Evolutionary conservation across 2,888 invertebrate species (phyloP), one percentile per base, ranked within the genome.

Genomic region (Argynnis bischoffii): DNA sequence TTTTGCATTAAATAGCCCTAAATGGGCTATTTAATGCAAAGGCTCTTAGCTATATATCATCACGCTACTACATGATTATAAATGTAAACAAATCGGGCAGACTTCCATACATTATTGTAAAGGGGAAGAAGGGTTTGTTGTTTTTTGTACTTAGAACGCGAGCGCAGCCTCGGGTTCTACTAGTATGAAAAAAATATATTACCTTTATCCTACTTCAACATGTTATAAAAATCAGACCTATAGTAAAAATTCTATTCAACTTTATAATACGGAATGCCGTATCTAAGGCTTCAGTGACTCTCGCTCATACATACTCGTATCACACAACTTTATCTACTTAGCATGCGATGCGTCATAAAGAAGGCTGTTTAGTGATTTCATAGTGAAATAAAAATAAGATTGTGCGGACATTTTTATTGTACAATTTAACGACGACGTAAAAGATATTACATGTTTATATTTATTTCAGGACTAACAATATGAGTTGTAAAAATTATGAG

Each of bases 321-420:
- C 72, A 26, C 64, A 67, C 67, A n/a, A 51, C 51, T 16, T 31
- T 67, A 57, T 63, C 64, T 65, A 72, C 74, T 77, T 81, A 81
- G 80, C 83, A 82, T 79, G 77, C 79, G 77, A 74, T 72, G 74
- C 72, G 72, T 75, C 74, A 73, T 79, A 79, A 83, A 81, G 70
- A 68, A 56, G 68, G 70, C 75, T 79, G 80, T 79, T 80, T 80
- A 83, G 82, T 79, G 79, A 80, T 82, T 83, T 81, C 78, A 79
- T 78, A 78, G 79, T 75, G 74, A 74, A 76, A 84, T 84, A 84
- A 85, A 85, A 81, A 31, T 69, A 61, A 72, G 71, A 74, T 72
- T 72, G 71, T 63, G 71, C 67, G 56, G 65, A 74, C 74, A 73
- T 72, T 67, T 77, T 77, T 76, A 78, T 72, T 67, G 66, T 61